A percentile compares a stretch with the other conserved stretches of the same genome.
Conservation (phyloP, 2,888 invertebrate genomes). For the Pristionchus exspectatus region DNA sequence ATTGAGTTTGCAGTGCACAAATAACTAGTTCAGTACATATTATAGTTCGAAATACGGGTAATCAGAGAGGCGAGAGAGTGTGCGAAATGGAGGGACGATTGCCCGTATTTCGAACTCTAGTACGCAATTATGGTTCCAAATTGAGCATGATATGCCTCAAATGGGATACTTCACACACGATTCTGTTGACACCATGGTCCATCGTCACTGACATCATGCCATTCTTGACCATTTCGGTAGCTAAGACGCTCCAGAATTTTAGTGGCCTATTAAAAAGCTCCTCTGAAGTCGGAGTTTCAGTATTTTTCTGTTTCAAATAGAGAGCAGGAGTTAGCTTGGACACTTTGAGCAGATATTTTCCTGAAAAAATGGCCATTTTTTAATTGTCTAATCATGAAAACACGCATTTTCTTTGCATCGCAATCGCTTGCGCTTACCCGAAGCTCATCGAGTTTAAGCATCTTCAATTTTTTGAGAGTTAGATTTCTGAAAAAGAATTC, state of each 20-base stretch:
- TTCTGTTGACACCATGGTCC: not conserved
- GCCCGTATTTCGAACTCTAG: too few relatives aligned
- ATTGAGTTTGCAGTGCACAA: too few relatives aligned
- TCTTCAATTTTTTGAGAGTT: not conserved
- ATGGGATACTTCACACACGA: not conserved
- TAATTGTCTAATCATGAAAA: not conserved
- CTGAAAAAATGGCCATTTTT: not conserved
- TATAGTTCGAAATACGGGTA: too few relatives aligned
- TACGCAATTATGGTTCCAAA: too few relatives aligned
- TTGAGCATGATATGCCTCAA: not conserved
- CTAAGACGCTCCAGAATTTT: not conserved
- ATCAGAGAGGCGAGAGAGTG: too few relatives aligned
- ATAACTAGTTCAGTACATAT: too few relatives aligned
- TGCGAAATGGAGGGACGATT: too few relatives aligned
- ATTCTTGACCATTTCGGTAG: not conserved
- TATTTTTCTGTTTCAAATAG: not conserved
- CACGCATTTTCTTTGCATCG: not conserved
- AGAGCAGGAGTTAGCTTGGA: not conserved
- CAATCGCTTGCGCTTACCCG: not conserved
- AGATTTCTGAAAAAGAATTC: not conserved
- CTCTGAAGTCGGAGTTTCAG: too few relatives aligned
- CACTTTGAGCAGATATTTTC: not conserved
- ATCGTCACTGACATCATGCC: not conserved
- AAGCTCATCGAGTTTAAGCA: not conserved
- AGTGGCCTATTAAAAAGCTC: too few relatives aligned